These are phyloP conservation scores for Synanthedon myopaeformis DNA, from an alignment of 2,888 invertebrate species.

Conservation along the genomic window DNA sequence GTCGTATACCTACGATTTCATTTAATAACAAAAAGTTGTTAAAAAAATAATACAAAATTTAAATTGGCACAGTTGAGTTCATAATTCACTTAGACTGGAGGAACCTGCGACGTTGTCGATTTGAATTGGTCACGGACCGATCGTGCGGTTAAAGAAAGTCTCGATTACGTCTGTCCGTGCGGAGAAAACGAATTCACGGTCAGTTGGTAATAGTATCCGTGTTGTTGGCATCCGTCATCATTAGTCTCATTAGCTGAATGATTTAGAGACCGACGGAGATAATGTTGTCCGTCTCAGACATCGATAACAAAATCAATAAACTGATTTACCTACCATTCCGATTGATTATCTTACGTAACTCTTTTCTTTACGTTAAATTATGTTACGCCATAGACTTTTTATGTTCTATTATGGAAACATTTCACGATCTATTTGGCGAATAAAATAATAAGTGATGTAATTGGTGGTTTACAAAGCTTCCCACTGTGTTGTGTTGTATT, in stretches of 20 bases:
- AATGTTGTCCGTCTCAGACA: neutral
- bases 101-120: neutral
- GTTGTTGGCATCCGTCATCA: conserved; percentile 15
- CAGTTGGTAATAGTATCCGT: conserved; percentile 16
- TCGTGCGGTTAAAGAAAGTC: conserved; percentile 28
- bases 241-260: conserved; percentile 7
- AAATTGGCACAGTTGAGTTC: neutral
- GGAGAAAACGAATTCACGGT: conserved; percentile 44
- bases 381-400: too few species aligned
- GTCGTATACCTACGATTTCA: too few species aligned
- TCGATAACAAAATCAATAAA: neutral
- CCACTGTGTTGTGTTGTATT: too few species aligned
- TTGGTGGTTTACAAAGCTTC: too few species aligned
- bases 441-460: too few species aligned
- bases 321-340: too few species aligned
- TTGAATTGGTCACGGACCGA: conserved; percentile 5
- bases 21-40: too few species aligned
- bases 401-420: too few species aligned
- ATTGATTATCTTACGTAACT: too few species aligned
- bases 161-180: conserved; percentile 18
- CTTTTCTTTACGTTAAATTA: too few species aligned
- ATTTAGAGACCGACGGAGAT: neutral
- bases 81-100: neutral
- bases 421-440: too few species aligned
- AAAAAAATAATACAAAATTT: too few species aligned